Percentiles rank a stretch among this genome's conserved stretches.
phyloP scores from a whole-genome alignment of 2,113 vertebrate species.

The Cephalopholis sonnerati region DNA sequence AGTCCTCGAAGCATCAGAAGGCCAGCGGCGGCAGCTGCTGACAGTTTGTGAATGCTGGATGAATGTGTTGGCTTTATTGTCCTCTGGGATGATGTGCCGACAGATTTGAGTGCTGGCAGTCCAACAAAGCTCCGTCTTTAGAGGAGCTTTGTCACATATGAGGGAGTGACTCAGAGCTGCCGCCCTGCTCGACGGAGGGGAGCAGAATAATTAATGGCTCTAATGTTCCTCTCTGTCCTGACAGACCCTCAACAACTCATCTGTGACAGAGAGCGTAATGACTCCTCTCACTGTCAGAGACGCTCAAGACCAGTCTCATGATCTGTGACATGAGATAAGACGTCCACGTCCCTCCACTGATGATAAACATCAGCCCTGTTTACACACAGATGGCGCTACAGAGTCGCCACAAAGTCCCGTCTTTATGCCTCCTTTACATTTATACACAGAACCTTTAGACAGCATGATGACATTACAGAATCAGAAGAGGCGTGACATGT shows the following conservation, averaged over 20 bases:
- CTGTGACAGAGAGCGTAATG: constrained; percentile 59
- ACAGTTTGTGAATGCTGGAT: constrained; percentile 11
- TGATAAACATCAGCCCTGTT: no score
- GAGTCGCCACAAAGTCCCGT: no score
- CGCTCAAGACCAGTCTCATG: constrained; percentile 47
- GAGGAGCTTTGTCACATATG: constrained; percentile 61
- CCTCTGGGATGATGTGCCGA: constrained; percentile 34
- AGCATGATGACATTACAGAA: no score
- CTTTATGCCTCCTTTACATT: no score
- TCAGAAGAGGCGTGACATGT: no score
- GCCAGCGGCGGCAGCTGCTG: constrained; percentile 1
- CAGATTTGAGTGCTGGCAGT: constrained; percentile 43
- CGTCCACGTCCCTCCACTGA: background rate
- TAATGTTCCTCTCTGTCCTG: constrained; percentile 63
- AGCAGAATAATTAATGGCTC: constrained; percentile 66
- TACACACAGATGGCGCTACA: no score
- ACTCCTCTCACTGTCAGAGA: constrained; percentile 55
- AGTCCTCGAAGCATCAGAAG: constrained; percentile 17
- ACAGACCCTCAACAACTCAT: constrained; percentile 58
- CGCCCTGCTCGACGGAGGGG: constrained; percentile 42
- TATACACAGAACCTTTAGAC: no score
- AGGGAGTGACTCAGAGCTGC: constrained; percentile 46
- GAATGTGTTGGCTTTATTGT: constrained; percentile 24
- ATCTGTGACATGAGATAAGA: constrained; percentile 53
- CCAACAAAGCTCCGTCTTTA: constrained; percentile 36